Conservation (phyloP, 2,113 vertebrate genomes). For the Cricetomys ansorgei region DNA sequence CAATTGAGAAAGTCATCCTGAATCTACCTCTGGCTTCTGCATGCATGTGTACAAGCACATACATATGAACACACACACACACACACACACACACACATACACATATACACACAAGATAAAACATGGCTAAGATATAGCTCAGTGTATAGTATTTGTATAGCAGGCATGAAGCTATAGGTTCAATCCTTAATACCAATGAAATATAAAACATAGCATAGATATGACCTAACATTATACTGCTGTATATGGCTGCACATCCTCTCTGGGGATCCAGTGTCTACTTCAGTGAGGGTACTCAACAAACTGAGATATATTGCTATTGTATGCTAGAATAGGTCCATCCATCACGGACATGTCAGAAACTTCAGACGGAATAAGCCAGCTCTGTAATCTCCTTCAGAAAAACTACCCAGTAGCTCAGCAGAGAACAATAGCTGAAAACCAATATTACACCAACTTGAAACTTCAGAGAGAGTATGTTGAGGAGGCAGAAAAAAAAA, state of each 20-base stretch:
- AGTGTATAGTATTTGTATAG: background rate
- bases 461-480: background rate
- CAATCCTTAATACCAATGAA: background rate
- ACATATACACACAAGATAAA: background rate
- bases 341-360: background rate
- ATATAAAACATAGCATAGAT: background rate
- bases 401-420: background rate
- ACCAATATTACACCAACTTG: background rate
- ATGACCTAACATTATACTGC: background rate
- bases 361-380: background rate
- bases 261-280: background rate
- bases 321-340: background rate
- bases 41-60: background rate
- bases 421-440: background rate
- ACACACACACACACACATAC: background rate
- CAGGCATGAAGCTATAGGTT: background rate
- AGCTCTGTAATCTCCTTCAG: background rate
- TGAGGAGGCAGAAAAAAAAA: background rate
- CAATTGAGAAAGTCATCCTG: background rate
- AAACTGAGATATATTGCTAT: background rate
- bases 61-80: background rate
- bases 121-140: background rate
- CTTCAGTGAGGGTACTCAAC: background rate
- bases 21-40: background rate
- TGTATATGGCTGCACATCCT: background rate